Conservation (phyloP, 2,888 invertebrate species). For the Napeogenes inachia region DNA sequence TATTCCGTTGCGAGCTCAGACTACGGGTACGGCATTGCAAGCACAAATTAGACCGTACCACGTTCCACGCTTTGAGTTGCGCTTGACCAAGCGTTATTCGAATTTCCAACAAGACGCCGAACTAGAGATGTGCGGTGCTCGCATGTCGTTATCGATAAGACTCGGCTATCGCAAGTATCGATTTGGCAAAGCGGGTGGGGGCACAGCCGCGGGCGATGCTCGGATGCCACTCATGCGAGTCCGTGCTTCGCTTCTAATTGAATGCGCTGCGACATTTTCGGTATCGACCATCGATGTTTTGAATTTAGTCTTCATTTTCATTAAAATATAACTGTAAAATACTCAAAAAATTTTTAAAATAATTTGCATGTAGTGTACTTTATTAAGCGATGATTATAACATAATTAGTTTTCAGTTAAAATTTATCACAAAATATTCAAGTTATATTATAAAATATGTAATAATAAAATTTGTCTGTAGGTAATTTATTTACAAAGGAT, state of each 20-base stretch:
- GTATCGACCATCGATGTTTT: conserved; percentile 35
- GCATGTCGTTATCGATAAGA: conserved; percentile 51
- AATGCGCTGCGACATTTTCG: conserved; percentile 53
- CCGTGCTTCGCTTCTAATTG: conserved; percentile 70
- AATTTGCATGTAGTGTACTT: no score
- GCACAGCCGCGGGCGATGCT: conserved; percentile 49
- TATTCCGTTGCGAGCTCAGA: conserved; percentile 32
- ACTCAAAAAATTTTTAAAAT: no score
- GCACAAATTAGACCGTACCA: conserved; percentile 65
- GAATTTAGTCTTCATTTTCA: not conserved
- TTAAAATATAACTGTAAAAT: not conserved
- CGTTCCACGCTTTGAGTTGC: conserved; percentile 66
- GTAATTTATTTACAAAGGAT: no score
- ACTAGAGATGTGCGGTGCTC: conserved; percentile 45
- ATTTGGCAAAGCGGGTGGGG: conserved; percentile 38
- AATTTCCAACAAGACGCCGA: conserved; percentile 66
- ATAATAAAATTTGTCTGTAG: no score
- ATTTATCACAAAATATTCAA: no score
- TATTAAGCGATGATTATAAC: no score
- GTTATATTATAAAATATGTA: no score
- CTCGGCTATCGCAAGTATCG: conserved; percentile 51
- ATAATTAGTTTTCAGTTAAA: no score
- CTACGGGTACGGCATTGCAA: conserved; percentile 40
- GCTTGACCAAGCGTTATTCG: conserved; percentile 75
- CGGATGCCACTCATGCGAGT: conserved; percentile 70